Evolutionary conservation across 2,888 invertebrate genomes (phyloP), one percentile per base, ranked within the genome.

Genomic region (Cephonodes hylas): DNA sequence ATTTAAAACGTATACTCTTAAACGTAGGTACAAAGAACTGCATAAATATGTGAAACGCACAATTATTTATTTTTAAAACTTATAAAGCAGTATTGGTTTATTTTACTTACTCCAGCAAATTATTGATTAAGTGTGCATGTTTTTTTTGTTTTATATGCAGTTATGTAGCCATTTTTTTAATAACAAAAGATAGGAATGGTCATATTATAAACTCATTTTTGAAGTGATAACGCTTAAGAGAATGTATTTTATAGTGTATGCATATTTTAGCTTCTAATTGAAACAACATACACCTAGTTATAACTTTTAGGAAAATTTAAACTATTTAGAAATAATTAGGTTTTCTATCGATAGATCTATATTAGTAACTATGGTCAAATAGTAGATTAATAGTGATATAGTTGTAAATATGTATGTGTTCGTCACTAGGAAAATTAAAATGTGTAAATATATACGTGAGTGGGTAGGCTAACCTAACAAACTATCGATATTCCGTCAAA

Each of bases 391-490:
- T 3, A 2, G 34, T 38, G 34, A 31, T 27, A 53, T 18, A 31
- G 8, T 27, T 27, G 31, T 27, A 53, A 27, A 15, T 31, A 45
- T 20, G 10, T 45, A 53, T 4, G 31, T 31, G 25, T 31, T 7
- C 25, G 27, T 18, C 27, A 27, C 48, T 53, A 31, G 27, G 4
- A 53, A 53, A 53, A 18, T 15, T 57, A 23, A 42, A 59, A 27
- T 62, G 58, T 46, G 60, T 64, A 61, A 62, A 62, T 58, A 62
- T 58, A 22, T 44, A 57, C 61, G 23, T 34, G 34, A 61, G 58
- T 72, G 73, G 73, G 70, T 74, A 68, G 71, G 72, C 67, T 67
- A 68, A 61, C 27, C 61, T 61, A 63, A 42, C 31, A 48, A 57
- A 34, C 44, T 59, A 59, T 59, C 59, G 42, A 56, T 59, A 48